Base-by-base conservation (phyloP, 2,888 invertebrate genomes). In the Coelinius sp. region DNA sequence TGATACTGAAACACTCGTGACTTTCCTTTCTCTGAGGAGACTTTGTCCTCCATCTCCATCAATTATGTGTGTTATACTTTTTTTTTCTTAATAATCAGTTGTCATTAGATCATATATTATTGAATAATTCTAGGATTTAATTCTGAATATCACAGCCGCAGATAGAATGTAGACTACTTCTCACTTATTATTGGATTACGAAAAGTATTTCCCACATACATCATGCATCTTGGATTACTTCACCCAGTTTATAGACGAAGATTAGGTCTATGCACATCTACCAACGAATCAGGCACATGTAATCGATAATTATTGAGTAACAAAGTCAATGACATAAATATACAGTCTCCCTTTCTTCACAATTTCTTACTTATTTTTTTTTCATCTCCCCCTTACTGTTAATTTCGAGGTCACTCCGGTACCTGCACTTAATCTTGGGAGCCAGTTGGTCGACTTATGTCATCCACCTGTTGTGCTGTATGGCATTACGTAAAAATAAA, bases 301-400 rank as follows among this genome's bases (percentile, higher is more conserved):
- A 64, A 70, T 70, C 70, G 64, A 70, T 64, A 70, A 70, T 64
- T 27, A 53, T 70, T 70, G 64, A 64, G 70, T 64, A 70, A 69
- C 52, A 68, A 25, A 70, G 24, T 41, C 41, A 44, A 41, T 68
- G 56, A 56, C 56, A 31, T 27, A 20, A 52, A 6, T 38, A 25
- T 53, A n/a, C 53, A 53, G 14, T 31, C 31, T 59, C 59, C 59
- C 59, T 59, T 59, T 59, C 56, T 56, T 56, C 14, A 22, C 17
- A 14, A 20, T 49, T 67, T 52, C 46, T 52, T 24, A 46, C 20
- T 53, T 5, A 22, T 49, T 14, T 20, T 66, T 49, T 52, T 59
- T 44, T 20, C 27, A n/a, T n/a, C n/a, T 8, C n/a, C 27, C 49
- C 10, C 27, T 24, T 22, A 4, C n/a, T n/a, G n/a, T n/a, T n/a